phyloP scores from a whole-genome alignment of 2,113 vertebrate genomes.

The Otolemur garnettii region DNA sequence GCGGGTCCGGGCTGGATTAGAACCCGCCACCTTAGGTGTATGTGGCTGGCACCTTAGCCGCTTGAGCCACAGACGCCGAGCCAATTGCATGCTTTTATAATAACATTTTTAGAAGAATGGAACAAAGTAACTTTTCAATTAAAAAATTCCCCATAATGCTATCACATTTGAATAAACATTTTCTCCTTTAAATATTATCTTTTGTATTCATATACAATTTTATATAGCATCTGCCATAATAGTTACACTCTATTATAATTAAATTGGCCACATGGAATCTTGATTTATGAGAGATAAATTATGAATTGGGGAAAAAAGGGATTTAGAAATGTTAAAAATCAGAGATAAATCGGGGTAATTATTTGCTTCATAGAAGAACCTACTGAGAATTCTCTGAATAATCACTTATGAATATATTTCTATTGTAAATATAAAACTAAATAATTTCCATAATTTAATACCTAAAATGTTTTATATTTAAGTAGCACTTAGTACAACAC shows the following conservation, averaged over 20 bases:
- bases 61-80: too few species aligned
- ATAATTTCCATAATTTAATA: constrained; percentile 27
- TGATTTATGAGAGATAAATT: constrained; percentile 16
- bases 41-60: too few species aligned
- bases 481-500: not conserved
- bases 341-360: not conserved
- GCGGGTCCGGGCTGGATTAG: too few species aligned
- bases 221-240: not conserved
- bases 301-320: not conserved
- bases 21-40: too few species aligned
- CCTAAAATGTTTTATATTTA: constrained; percentile 22
- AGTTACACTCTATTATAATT: constrained; percentile 8
- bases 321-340: not conserved
- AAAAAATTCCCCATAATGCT: not conserved
- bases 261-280: constrained; percentile 10
- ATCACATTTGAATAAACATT: constrained; percentile 29
- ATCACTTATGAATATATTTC: constrained; percentile 41
- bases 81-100: constrained; percentile 40
- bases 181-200: constrained; percentile 43
- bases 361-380: constrained; percentile 14
- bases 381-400: constrained; percentile 31
- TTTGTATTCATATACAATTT: constrained; percentile 9
- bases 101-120: constrained; percentile 1
- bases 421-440: constrained; percentile 47
- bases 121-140: constrained; percentile 34